Base-by-base conservation (phyloP, 1,140 invertebrate genomes). In the Diabrotica virgifera region DNA sequence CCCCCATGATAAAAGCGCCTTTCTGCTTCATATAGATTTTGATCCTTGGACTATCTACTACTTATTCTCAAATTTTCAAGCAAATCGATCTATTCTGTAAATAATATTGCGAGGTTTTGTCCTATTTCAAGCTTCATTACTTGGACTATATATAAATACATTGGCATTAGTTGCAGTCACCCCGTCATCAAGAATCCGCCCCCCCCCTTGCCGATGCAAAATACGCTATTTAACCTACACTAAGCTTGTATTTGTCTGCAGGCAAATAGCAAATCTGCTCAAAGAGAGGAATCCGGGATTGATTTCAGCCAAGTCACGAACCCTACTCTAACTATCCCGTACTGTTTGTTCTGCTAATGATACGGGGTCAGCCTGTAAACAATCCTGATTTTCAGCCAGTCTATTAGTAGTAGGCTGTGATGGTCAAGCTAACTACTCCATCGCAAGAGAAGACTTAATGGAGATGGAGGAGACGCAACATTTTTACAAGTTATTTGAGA, bases 271-370 rank as follows among this genome's bases (percentile, higher is more conserved):
- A 57, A 36, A 57, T 57, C 35, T 57, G 36, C 36, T 36, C 24
- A 37, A 35, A 54, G 52, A 54, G 13, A 24, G 52, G 11, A 57
- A 36, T 36, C 36, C 36, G 35, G 36, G 55, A 57, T 57, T 57
- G 36, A 57, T 57, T 57, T 57, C 12, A 52, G 60, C 51, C 60
- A 53, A 62, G 60, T 62, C 60, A 62, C 60, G 60, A 62, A 54
- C 10, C 36, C 60, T 37, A 12, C 36, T 14, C 52, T 53, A 62
- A 53, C 51, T 62, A 62, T 53, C 14, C 36, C 60, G 40, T 46
- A 46, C n/a, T 62, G 52, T 62, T 62, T 62, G 38, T 62, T 52
- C 60, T 62, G 36, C 60, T 62, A 62, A 62, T 62, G 60, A 62
- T 62, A 12, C 14, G 51, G 51, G 59, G 59, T 51, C 14, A 61